These are phyloP conservation scores for Myrmecobius fasciatus DNA, from an alignment of 2,113 vertebrate genomes.

Conservation along the genomic window DNA sequence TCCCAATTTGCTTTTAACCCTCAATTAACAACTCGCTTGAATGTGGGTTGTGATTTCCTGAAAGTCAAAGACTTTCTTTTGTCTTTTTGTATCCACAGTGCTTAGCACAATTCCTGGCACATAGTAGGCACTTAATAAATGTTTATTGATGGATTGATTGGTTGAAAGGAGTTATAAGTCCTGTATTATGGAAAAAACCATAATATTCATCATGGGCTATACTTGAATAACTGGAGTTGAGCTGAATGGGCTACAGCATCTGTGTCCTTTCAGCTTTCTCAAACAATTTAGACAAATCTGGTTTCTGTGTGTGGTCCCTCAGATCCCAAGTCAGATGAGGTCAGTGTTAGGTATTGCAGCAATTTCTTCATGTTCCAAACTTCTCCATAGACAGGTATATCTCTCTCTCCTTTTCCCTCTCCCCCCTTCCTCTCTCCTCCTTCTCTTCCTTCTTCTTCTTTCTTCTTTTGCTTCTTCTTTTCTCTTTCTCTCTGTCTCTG, in stretches of 20 bases:
- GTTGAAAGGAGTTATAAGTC: background rate
- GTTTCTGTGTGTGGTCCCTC: background rate
- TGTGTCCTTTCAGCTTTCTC: background rate
- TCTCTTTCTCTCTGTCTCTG: no score
- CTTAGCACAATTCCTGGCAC: background rate
- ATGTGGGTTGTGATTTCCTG: background rate
- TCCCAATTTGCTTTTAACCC: background rate
- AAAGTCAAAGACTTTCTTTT: background rate
- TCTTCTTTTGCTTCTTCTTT: no score
- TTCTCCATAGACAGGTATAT: background rate
- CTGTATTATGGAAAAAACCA: fast-evolving
- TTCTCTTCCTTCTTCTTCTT: no score
- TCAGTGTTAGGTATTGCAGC: background rate
- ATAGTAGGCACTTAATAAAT: background rate
- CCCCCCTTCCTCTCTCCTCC: no score
- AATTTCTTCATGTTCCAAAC: background rate
- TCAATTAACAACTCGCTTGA: background rate
- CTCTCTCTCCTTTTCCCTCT: no score
- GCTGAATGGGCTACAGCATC: background rate
- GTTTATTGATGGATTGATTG: background rate
- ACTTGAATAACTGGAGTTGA: background rate
- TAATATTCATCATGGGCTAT: background rate
- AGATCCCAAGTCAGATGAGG: background rate
- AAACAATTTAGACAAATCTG: background rate
- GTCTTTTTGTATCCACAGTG: background rate